These are phyloP conservation scores for Anableps anableps DNA, from an alignment of 2,797 vertebrate genomes.

Conservation along the genomic window DNA sequence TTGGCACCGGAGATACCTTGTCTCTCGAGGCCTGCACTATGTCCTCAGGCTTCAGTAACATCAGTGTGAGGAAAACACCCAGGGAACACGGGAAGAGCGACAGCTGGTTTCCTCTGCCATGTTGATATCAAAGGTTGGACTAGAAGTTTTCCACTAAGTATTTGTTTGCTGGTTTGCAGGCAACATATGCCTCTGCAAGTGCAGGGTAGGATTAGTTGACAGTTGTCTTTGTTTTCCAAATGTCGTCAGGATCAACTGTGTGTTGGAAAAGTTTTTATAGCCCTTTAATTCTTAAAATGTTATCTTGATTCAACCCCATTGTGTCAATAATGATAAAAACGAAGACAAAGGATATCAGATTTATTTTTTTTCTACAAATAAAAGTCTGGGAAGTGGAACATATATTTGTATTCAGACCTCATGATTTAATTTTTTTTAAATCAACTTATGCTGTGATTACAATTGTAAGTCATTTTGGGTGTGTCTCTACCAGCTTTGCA, in stretches of 20 bases:
- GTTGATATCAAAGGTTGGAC: constrained; percentile 21
- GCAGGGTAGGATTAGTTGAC: not conserved
- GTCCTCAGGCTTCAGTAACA: constrained; percentile 62
- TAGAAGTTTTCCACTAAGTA: constrained; percentile 2
- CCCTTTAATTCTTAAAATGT: not conserved
- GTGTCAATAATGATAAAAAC: not conserved
- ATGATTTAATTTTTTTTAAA: not conserved
- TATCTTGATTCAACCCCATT: not conserved
- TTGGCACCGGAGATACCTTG: constrained; percentile 83
- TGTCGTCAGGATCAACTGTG: not conserved
- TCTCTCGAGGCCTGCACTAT: constrained; percentile 82
- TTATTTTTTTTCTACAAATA: not conserved
- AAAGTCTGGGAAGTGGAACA: not conserved
- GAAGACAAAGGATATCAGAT: not conserved
- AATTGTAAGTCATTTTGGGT: not conserved
- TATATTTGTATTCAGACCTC: not conserved
- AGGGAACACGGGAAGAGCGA: constrained; percentile 17
- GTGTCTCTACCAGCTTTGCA: not conserved
- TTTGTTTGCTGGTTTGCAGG: constrained; percentile 4
- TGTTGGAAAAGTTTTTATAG: not conserved
- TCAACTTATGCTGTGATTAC: not conserved
- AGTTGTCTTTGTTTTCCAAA: not conserved
- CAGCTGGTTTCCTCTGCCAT: constrained; percentile 30
- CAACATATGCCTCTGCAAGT: not conserved
- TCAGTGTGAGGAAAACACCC: constrained; percentile 36